phyloP scores from a whole-genome alignment of 1,140 invertebrate species.

The Drosophila carrolli region DNA sequence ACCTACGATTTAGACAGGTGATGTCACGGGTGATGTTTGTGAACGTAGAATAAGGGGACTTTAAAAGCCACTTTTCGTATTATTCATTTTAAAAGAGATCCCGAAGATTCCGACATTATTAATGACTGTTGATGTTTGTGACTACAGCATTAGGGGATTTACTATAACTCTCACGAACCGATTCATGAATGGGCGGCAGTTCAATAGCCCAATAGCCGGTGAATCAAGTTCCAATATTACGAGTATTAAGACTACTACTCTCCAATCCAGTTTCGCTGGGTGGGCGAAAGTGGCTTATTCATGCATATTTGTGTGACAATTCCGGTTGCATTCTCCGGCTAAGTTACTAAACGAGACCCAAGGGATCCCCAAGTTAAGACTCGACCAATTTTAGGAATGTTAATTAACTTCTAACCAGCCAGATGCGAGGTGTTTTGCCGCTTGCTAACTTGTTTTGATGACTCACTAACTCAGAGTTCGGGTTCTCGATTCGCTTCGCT shows the following conservation, averaged over 20 bases:
- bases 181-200: conserved; percentile 36
- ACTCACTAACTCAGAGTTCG: conserved; percentile 36
- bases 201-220: conserved; percentile 6
- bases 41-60: too few species aligned
- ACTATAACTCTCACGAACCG: conserved; percentile 4
- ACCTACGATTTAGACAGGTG: too few species aligned
- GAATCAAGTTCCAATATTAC: conserved; percentile 19
- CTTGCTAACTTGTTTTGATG: conserved; percentile 40
- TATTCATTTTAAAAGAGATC: not conserved
- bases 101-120: not conserved
- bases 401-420: conserved; percentile 54
- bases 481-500: conserved; percentile 56
- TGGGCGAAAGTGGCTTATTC: conserved; percentile 54
- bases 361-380: conserved; percentile 52
- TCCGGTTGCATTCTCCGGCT: conserved; percentile 49
- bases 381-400: conserved; percentile 54
- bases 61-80: too few species aligned
- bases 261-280: conserved; percentile 18
- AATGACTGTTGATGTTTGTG: conserved; percentile 21
- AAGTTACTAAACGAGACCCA: conserved; percentile 39
- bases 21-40: too few species aligned
- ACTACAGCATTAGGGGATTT: not conserved
- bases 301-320: conserved; percentile 32
- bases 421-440: conserved; percentile 56
- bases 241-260: conserved; percentile 13